Percentiles rank a stretch among this genome's conserved stretches.
Evolutionary conservation across 2,888 invertebrate genomes (phyloP).

Genomic region (Torymus texanus): DNA sequence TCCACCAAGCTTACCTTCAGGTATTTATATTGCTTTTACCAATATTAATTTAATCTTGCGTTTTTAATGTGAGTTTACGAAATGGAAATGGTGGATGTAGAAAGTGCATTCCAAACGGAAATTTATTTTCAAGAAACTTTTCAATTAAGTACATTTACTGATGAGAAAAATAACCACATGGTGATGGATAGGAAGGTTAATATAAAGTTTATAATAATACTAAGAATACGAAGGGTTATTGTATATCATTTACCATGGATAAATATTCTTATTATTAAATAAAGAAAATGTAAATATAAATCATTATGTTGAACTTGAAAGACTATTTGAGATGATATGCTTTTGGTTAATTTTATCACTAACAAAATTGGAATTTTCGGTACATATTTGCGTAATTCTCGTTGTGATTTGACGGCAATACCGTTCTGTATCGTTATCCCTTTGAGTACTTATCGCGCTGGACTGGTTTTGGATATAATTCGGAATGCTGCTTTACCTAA

Average conservation of each 20-base stretch:
- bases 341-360: constrained; percentile 46
- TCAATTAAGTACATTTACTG: constrained; percentile 8
- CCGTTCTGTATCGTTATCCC: constrained; percentile 14
- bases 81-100: constrained; percentile 19
- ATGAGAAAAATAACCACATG: constrained; percentile 33
- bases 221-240: constrained; percentile 8
- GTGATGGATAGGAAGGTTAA: constrained; percentile 25
- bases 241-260: constrained; percentile 4
- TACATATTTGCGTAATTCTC: background rate
- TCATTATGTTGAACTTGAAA: background rate
- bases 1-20: constrained; percentile 40
- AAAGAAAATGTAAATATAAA: constrained; percentile 5
- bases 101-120: constrained; percentile 20
- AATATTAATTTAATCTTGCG: background rate
- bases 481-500: constrained; percentile 59
- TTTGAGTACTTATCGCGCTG: constrained; percentile 17
- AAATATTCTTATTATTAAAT: background rate
- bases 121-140: background rate
- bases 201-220: too few species aligned
- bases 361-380: constrained; percentile 44
- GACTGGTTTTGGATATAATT: constrained; percentile 58
- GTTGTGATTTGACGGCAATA: constrained; percentile 13
- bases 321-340: constrained; percentile 14
- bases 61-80: constrained; percentile 1
- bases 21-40: constrained; percentile 49